Percentiles rank a stretch among this genome's conserved stretches.
Evolutionary conservation across 2,888 invertebrate genomes (phyloP).

Genomic region (Ischnus inquisitorius): DNA sequence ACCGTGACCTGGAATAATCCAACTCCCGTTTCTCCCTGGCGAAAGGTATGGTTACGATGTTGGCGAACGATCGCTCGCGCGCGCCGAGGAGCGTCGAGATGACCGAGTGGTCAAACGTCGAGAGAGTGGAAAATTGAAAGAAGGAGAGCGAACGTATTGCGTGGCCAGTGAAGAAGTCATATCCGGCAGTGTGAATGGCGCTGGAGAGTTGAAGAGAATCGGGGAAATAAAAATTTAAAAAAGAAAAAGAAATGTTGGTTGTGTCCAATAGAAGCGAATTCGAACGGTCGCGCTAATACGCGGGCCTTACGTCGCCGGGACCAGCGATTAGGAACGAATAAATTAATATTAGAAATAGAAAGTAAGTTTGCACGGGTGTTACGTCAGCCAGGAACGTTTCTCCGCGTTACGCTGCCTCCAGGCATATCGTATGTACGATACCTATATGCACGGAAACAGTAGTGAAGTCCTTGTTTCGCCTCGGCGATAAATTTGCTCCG

Average conservation of each 20-base stretch:
- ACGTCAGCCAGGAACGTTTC: slow-evolving; percentile 55
- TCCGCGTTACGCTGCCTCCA: slow-evolving; percentile 2
- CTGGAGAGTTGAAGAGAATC: background rate
- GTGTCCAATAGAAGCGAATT: slow-evolving; percentile 23
- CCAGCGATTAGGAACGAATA: slow-evolving; percentile 67
- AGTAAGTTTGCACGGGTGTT: slow-evolving; percentile 58
- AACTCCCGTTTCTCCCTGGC: slow-evolving; percentile 52
- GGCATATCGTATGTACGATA: background rate
- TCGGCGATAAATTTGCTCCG: background rate
- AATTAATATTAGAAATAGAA: slow-evolving; percentile 69
- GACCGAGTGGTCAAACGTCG: background rate
- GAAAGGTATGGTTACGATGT: slow-evolving; percentile 52
- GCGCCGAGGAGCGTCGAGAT: background rate
- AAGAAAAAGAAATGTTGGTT: background rate
- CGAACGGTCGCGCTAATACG: slow-evolving; percentile 40
- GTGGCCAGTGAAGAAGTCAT: background rate
- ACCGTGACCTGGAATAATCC: slow-evolving; percentile 80
- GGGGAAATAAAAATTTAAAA: background rate
- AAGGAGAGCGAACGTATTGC: slow-evolving; percentile 57
- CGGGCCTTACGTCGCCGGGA: slow-evolving; percentile 20
- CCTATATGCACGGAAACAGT: slow-evolving; percentile 2
- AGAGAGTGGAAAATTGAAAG: slow-evolving; percentile 34
- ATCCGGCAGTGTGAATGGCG: background rate
- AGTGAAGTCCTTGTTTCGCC: background rate
- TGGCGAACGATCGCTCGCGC: slow-evolving; percentile 17